phyloP scores from a whole-genome alignment of 2,113 vertebrate species.

The Chaenogobius annularis region DNA sequence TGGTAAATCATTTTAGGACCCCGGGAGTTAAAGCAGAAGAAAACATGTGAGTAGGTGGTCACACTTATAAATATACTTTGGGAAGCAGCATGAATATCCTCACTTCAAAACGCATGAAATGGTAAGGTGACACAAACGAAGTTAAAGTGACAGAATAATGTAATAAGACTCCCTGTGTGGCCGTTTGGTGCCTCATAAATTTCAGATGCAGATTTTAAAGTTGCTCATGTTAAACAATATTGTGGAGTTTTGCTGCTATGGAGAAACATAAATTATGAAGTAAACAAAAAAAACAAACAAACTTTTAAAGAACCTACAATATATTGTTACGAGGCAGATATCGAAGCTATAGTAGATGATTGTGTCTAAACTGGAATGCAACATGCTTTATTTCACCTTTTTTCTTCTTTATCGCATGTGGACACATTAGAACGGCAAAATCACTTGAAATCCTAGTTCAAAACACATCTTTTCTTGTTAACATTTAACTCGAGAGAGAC shows the following conservation, averaged over 20 bases:
- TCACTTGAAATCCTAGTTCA: too few species aligned
- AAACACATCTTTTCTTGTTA: too few species aligned
- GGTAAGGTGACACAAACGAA: neutral
- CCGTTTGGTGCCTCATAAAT: slow-evolving; percentile 3
- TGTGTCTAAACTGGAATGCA: neutral
- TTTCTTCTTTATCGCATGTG: neutral
- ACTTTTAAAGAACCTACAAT: neutral
- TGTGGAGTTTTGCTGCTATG: neutral
- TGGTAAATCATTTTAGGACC: slow-evolving; percentile 37
- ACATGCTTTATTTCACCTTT: neutral
- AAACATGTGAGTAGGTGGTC: neutral
- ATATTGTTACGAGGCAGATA: neutral
- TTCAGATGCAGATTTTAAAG: slow-evolving; percentile 2
- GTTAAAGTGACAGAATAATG: slow-evolving; percentile 4
- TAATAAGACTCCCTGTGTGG: slow-evolving; percentile 3
- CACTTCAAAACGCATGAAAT: neutral
- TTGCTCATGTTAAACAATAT: slow-evolving; percentile 2
- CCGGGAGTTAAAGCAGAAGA: slow-evolving; percentile 7
- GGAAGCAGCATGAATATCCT: neutral
- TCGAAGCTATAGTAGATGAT: neutral
- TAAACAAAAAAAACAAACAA: neutral
- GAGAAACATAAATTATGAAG: neutral
- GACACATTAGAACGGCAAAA: too few species aligned
- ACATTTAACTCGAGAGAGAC: too few species aligned
- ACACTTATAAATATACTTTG: neutral